phyloP scores from a whole-genome alignment of 2,888 invertebrate species.

The Papilio protenor region DNA sequence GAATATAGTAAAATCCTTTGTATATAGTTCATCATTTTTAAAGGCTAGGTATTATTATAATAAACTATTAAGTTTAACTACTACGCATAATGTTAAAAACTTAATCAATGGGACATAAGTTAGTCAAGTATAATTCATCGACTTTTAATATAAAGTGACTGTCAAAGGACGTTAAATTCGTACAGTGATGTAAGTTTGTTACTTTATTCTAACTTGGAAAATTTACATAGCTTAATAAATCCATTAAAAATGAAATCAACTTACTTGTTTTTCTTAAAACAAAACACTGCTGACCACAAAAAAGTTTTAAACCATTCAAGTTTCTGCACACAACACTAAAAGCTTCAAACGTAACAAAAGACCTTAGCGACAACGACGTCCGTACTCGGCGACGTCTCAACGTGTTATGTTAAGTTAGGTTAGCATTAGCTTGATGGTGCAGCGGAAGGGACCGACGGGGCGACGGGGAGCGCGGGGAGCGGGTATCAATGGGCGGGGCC shows the following conservation, averaged over 20 bases:
- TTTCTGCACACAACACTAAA: conserved; percentile 70
- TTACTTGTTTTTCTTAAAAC: conserved; percentile 46
- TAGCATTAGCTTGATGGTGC: conserved; percentile 68
- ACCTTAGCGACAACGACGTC: conserved; percentile 58
- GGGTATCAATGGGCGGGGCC: conserved; percentile 65
- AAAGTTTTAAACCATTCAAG: conserved; percentile 58
- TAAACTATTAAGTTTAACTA: too few relatives aligned
- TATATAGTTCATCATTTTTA: too few relatives aligned
- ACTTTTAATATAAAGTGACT: too few relatives aligned
- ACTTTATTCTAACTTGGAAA: not conserved
- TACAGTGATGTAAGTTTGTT: not conserved
- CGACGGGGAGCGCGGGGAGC: conserved; percentile 50
- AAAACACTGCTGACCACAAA: conserved; percentile 31
- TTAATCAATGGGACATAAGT: too few relatives aligned
- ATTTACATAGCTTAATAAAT: not conserved
- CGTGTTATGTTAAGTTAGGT: conserved; percentile 73
- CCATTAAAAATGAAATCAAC: conserved; percentile 2
- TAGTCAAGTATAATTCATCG: too few relatives aligned
- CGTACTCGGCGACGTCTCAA: conserved; percentile 65
- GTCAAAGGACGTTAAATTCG: not conserved
- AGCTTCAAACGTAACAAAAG: conserved; percentile 58
- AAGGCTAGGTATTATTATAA: too few relatives aligned
- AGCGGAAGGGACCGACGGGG: conserved; percentile 60
- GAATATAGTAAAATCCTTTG: too few relatives aligned
- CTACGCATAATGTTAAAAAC: too few relatives aligned